Evolutionary conservation across 2,888 invertebrate species (phyloP).

Genomic region (Rotaria sp.): DNA sequence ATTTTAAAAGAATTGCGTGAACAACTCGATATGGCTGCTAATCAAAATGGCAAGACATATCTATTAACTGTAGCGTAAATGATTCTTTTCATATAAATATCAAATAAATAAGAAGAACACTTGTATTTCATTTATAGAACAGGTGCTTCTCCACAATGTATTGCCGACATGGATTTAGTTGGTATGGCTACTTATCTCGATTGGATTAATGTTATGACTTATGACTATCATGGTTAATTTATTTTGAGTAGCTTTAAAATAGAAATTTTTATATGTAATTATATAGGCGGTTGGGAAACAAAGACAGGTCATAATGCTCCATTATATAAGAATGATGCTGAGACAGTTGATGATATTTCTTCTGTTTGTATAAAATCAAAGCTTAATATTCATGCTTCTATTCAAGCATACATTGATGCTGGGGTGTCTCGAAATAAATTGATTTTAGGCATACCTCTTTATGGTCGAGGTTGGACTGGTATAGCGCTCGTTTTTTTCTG

Average conservation of each 20-base stretch:
- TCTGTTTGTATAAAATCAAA: no score
- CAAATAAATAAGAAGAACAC: neutral
- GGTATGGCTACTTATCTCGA: neutral
- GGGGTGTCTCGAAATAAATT: neutral
- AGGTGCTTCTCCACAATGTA: neutral
- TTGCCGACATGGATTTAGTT: neutral
- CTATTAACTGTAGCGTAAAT: neutral
- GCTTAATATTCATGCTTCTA: neutral
- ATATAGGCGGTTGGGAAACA: neutral
- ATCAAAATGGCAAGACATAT: neutral
- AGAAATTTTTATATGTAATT: neutral
- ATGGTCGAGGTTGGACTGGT: no score
- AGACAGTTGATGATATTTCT: neutral
- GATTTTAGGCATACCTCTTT: no score
- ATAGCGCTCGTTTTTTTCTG: neutral
- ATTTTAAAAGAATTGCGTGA: neutral
- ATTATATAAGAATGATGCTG: neutral
- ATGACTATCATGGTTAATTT: neutral
- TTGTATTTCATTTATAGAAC: neutral
- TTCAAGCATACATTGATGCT: neutral
- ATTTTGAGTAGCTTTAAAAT: no score
- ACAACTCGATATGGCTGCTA: neutral
- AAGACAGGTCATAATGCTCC: neutral
- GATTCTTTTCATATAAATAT: no score
- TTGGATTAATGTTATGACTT: neutral